Evolutionary conservation across 2,797 vertebrate genomes (phyloP).

Genomic region (Artibeus lituratus): DNA sequence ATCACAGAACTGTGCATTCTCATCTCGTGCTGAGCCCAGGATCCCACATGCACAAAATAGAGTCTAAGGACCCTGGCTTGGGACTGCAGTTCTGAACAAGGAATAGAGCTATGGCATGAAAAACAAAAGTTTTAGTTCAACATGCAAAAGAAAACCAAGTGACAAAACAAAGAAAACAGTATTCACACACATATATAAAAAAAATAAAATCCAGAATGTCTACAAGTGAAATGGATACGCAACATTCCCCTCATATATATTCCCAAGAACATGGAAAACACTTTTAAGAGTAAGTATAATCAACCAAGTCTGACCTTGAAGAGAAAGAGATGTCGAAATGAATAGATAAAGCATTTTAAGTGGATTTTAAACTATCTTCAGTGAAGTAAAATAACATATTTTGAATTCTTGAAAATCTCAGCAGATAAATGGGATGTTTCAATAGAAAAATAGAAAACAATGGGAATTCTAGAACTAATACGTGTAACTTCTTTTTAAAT

Average conservation of each 20-base stretch:
- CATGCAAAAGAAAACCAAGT: background rate
- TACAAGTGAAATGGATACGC: background rate
- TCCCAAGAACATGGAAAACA: background rate
- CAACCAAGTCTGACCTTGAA: background rate
- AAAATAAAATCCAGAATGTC: background rate
- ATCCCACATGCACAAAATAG: background rate
- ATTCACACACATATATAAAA: background rate
- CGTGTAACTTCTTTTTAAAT: background rate
- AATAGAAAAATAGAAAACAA: background rate
- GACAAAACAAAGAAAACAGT: background rate
- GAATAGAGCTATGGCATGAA: background rate
- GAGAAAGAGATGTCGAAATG: background rate
- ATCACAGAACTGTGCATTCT: background rate
- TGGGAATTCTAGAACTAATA: background rate
- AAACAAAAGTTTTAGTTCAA: background rate
- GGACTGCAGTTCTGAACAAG: background rate
- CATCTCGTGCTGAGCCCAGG: background rate
- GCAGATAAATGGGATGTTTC: background rate
- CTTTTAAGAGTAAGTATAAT: background rate
- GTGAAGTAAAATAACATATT: background rate
- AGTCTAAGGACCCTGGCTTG: background rate
- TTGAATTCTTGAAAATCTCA: background rate
- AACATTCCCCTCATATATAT: background rate
- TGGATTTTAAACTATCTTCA: background rate
- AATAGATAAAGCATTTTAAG: background rate